phyloP scores from a whole-genome alignment of 1,140 invertebrate species.

The Drosophila trapezifrons region DNA sequence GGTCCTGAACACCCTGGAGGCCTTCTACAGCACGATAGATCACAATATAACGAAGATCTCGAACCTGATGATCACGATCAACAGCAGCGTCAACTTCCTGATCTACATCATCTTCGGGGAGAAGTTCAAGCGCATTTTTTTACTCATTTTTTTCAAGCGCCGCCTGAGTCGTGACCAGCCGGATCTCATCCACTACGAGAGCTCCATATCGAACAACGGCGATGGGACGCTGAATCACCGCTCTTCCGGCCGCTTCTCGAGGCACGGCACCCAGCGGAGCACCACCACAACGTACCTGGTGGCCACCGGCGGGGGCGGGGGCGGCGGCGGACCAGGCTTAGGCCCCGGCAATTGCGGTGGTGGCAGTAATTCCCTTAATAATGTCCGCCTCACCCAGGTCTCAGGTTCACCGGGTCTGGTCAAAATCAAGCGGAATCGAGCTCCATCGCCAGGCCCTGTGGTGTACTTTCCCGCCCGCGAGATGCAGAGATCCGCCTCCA shows the following conservation, averaged over 20 bases:
- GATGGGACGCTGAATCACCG: constrained; percentile 86
- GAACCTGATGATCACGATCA: constrained; percentile 97
- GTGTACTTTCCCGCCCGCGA: constrained; percentile 88
- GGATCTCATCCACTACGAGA: constrained; percentile 91
- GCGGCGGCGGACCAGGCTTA: constrained; percentile 66
- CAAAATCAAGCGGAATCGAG: constrained; percentile 79
- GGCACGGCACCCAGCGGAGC: constrained; percentile 86
- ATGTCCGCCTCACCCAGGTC: constrained; percentile 71
- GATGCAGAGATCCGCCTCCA: constrained; percentile 70
- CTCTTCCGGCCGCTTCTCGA: constrained; percentile 88
- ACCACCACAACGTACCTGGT: constrained; percentile 80
- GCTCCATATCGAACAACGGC: constrained; percentile 91
- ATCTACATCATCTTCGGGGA: constrained; percentile 99
- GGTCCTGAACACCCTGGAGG: constrained; percentile 94
- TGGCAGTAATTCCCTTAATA: constrained; percentile 82
- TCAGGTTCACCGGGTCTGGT: constrained; percentile 71
- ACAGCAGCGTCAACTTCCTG: constrained; percentile 98
- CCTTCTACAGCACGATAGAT: constrained; percentile 88
- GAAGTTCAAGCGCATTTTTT: constrained; percentile 96
- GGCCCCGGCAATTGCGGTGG: constrained; percentile 84
- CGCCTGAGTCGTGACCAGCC: constrained; percentile 87
- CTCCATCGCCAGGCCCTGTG: constrained; percentile 87
- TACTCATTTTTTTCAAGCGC: constrained; percentile 92
- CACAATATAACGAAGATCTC: constrained; percentile 93
- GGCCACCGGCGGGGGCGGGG: constrained; percentile 56